A percentile compares a stretch with the other conserved stretches of the same genome.
phyloP scores from a whole-genome alignment of 2,888 invertebrate species.

The Carterocephalus palaemon region DNA sequence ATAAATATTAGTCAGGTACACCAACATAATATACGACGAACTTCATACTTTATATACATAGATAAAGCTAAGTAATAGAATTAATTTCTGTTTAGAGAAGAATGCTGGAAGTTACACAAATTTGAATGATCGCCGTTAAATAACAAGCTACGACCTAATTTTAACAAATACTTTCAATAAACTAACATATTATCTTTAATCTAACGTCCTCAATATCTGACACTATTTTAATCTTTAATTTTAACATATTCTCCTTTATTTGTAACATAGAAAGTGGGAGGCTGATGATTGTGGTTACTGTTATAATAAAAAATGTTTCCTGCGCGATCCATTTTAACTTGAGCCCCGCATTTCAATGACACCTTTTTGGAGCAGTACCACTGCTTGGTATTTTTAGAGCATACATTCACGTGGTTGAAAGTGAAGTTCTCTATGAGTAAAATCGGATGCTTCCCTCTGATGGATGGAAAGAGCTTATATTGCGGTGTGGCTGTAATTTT shows the following conservation, averaged over 20 bases:
- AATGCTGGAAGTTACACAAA: too few species aligned
- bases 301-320: conserved; percentile 31
- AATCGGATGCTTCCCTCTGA: conserved; percentile 27
- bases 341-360: conserved; percentile 32
- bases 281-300: conserved; percentile 34
- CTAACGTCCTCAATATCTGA: too few species aligned
- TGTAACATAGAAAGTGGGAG: conserved; percentile 14
- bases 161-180: too few species aligned
- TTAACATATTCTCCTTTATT: conserved; percentile 26
- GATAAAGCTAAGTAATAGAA: too few species aligned
- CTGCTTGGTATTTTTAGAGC: conserved; percentile 30
- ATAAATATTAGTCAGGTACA: too few species aligned
- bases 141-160: too few species aligned
- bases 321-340: conserved; percentile 30
- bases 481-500: conserved; percentile 7
- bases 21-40: too few species aligned
- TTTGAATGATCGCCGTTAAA: too few species aligned
- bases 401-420: conserved; percentile 29
- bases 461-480: conserved; percentile 27
- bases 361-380: conserved; percentile 33
- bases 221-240: conserved; percentile 14
- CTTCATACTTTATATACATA: too few species aligned
- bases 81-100: too few species aligned
- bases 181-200: too few species aligned
- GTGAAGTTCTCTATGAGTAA: conserved; percentile 34